Conservation (phyloP, 2,888 invertebrate genomes). For the Chorisops tibialis region DNA sequence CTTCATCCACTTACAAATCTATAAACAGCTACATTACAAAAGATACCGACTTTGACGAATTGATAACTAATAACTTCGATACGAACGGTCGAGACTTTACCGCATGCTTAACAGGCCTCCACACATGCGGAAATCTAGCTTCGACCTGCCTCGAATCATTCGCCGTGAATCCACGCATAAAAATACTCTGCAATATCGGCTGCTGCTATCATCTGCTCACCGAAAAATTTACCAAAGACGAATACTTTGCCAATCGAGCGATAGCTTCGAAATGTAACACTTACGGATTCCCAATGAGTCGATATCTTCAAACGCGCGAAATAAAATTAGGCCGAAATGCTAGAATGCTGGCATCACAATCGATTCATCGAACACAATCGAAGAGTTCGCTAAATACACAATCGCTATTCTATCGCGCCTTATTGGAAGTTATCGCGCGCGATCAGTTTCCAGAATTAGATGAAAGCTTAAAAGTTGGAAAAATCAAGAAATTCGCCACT, state of each 20-base stretch:
- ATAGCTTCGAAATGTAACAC: conserved; percentile 41
- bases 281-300: conserved; percentile 67
- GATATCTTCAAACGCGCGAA: conserved; percentile 55
- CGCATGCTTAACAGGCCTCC: conserved; percentile 70
- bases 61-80: conserved; percentile 56
- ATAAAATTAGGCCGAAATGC: conserved; percentile 68
- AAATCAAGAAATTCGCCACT: conserved; percentile 59
- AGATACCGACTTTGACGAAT: conserved; percentile 55
- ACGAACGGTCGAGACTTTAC: conserved; percentile 42
- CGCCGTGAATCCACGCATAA: conserved; percentile 54
- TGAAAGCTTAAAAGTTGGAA: conserved; percentile 59
- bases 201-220: conserved; percentile 85
- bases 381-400: conserved; percentile 59
- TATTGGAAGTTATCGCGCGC: conserved; percentile 64
- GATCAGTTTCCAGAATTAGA: conserved; percentile 49
- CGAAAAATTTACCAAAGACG: conserved; percentile 51
- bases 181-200: conserved; percentile 73
- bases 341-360: conserved; percentile 82
- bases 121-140: conserved; percentile 85
- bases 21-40: conserved; percentile 60
- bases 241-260: conserved; percentile 45
- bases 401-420: conserved; percentile 71
- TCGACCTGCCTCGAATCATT: conserved; percentile 71
- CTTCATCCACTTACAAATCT: conserved; percentile 56
- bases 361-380: conserved; percentile 65